Base-by-base conservation (phyloP, 2,113 vertebrate genomes). In the Phyllostomus hastatus region DNA sequence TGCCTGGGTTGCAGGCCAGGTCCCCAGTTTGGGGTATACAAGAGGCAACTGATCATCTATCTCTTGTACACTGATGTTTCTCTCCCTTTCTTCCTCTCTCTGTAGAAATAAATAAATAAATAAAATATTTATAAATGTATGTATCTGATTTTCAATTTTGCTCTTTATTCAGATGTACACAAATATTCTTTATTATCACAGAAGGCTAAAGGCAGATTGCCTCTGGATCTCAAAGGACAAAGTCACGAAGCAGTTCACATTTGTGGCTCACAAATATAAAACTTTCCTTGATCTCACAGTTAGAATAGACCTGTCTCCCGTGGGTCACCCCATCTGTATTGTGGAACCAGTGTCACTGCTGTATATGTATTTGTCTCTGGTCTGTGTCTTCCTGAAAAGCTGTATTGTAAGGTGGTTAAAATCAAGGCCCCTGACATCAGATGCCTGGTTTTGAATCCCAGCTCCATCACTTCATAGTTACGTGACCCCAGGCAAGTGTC, bases 261-360 rank as follows among this genome's bases (percentile, higher is more conserved):
- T 20, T 24, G 19, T 43, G 41, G 57, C 22, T 91, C 16, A 90
- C 22, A 26, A 46, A 35, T 76, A 46, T 64, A 61, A 61, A 20
- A 4, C n/a, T 24, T 54, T 64, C n/a, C 33, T 14, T 88, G 17
- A 43, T 41, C n/a, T 78, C 19, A 4, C 35, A 67, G 12, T 20
- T 24, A 81, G 57, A 84, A 33, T 17, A 19, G 35, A 70, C 10
- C 31, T 4, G 0, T 31, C 26, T 28, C 11, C 11, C 20, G 3
- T 17, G 16, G 14, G 46, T 8, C 7, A 4, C 10, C 28, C 2
- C 4, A 15, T 2, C 7, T 15, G 26, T 31, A 4, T 28, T 33
- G 19, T 19, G 22, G 52, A 59, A 72, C 70, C 50, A 33, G 0
- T 64, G 16, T n/a, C n/a, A n/a, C 4, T 41, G 70, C 17, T 35